A percentile compares a stretch with the other conserved stretches of the same genome.
Conservation (phyloP, 2,888 invertebrate species). For the Odontothrips loti region DNA sequence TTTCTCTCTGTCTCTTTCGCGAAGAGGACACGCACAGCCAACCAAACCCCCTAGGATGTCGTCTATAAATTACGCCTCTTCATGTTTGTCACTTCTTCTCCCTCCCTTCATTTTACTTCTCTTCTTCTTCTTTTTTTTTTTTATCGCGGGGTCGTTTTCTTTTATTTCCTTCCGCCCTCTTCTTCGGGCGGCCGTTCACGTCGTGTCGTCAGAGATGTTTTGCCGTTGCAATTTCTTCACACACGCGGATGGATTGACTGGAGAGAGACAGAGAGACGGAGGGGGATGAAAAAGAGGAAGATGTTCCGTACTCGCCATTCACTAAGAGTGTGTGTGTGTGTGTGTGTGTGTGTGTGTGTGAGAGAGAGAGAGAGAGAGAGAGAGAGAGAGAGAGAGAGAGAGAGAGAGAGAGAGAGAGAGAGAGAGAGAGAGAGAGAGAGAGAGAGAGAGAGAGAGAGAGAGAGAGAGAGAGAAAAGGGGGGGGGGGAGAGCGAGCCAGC, state of each 20-base stretch:
- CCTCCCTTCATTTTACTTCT: not conserved
- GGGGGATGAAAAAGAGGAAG: too few species aligned
- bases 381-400: not conserved
- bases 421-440: not conserved
- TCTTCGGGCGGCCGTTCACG: not conserved
- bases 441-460: not conserved
- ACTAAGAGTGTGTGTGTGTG: not conserved
- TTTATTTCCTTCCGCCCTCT: not conserved
- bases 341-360: too few species aligned
- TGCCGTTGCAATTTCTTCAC: not conserved
- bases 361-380: not conserved
- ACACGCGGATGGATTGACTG: not conserved
- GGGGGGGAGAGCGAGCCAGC: not conserved
- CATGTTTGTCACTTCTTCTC: slow-evolving; percentile 11
- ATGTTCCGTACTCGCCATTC: too few species aligned
- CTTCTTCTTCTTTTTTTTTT: not conserved
- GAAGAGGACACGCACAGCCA: not conserved
- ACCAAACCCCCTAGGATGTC: not conserved
- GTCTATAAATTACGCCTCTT: slow-evolving; percentile 16
- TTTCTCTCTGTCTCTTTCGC: too few species aligned
- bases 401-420: not conserved
- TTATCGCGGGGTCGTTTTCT: not conserved
- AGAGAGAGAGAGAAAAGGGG: not conserved
- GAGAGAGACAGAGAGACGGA: too few species aligned
- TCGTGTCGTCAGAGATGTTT: too few species aligned